A percentile compares a stretch with the other conserved stretches of the same genome.
phyloP scores from a whole-genome alignment of 2,888 invertebrate genomes.

The Mythimna loreyi region DNA sequence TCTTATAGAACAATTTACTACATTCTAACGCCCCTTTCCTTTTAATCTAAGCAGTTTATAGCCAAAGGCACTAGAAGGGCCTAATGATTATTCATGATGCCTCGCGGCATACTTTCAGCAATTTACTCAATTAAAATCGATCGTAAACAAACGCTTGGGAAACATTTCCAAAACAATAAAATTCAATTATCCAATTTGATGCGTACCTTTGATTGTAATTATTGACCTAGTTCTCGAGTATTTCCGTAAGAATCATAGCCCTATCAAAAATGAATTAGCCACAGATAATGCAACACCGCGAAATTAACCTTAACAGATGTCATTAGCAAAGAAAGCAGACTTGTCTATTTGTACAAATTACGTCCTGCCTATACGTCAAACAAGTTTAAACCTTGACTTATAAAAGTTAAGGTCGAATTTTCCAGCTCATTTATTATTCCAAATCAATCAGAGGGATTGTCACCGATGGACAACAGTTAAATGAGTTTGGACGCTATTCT shows the following conservation, averaged over 20 bases:
- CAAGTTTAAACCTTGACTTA: conserved; percentile 45
- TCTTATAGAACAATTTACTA: conserved; percentile 1
- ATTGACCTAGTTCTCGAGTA: conserved; percentile 52
- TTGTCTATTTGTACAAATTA: conserved; percentile 67
- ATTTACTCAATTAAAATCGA: conserved; percentile 42
- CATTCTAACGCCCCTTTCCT: neutral
- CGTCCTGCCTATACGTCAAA: conserved; percentile 48
- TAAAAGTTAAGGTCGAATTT: conserved; percentile 47
- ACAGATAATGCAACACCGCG: conserved; percentile 71
- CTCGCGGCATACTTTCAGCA: conserved; percentile 50
- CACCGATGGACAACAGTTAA: conserved; percentile 59
- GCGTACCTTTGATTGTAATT: conserved; percentile 42
- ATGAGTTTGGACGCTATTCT: conserved; percentile 66
- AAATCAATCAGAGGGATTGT: conserved; percentile 67
- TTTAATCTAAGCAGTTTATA: conserved; percentile 9
- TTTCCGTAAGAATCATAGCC: conserved; percentile 62
- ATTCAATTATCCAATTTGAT: conserved; percentile 51
- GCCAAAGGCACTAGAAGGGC: conserved; percentile 34
- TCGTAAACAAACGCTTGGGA: conserved; percentile 42
- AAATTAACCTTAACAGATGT: conserved; percentile 75
- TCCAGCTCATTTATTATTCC: conserved; percentile 62
- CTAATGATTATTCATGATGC: conserved; percentile 31
- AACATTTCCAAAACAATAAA: conserved; percentile 47
- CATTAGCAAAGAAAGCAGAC: conserved; percentile 81
- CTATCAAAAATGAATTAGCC: conserved; percentile 79